Percentiles rank a stretch among this genome's conserved stretches.
Conservation (phyloP, 2,888 invertebrate genomes). For the Agonopterix heracliana region DNA sequence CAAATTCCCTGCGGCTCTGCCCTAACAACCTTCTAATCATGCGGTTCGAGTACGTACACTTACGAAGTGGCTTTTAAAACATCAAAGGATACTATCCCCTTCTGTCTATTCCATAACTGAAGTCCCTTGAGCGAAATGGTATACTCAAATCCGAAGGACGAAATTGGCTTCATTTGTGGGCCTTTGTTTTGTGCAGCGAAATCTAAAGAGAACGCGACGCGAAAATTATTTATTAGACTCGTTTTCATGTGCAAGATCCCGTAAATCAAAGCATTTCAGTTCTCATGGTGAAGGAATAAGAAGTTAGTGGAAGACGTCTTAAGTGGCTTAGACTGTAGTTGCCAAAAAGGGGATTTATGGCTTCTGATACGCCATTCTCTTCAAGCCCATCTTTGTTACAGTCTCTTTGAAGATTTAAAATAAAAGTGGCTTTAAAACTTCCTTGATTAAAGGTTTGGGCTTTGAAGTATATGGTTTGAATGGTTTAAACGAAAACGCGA, state of each 20-base stretch:
- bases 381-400: constrained; percentile 14
- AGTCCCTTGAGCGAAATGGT: no score
- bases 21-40: constrained; percentile 60
- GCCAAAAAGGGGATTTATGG: constrained; percentile 38
- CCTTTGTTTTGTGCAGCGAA: no score
- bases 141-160: no score
- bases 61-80: constrained; percentile 60
- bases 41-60: constrained; percentile 48
- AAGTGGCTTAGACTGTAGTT: constrained; percentile 14
- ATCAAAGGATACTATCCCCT: constrained; percentile 47
- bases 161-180: no score
- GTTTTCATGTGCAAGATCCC: no score
- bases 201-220: constrained; percentile 28
- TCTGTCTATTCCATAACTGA: no score
- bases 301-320: no score
- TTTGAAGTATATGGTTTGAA: constrained; percentile 17
- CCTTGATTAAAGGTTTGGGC: constrained; percentile 30
- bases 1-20: constrained; percentile 13
- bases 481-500: no score
- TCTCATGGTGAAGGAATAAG: no score
- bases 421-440: constrained; percentile 28
- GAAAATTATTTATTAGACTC: constrained; percentile 50
- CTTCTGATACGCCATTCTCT: constrained; percentile 19
- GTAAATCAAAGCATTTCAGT: no score
- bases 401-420: constrained; percentile 29